phyloP scores from a whole-genome alignment of 2,797 vertebrate genomes.

The Sebastes glaucus region DNA sequence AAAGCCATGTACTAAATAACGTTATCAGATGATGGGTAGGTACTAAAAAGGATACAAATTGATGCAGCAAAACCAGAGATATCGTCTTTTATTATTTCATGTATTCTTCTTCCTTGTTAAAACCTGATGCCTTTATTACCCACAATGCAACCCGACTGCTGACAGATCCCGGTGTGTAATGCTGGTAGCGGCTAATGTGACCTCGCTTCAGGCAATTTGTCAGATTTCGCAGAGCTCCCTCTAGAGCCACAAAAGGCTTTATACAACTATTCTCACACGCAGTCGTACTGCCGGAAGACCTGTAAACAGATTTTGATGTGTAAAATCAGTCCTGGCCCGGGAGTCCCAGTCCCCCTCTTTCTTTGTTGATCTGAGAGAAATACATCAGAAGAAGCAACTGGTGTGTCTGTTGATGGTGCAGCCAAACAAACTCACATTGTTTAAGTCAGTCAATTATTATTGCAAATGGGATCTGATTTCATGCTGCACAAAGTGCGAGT shows the following conservation, averaged over 20 bases:
- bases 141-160: background rate
- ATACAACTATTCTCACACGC: background rate
- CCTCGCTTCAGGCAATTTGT: background rate
- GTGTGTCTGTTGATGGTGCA: background rate
- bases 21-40: fast-evolving
- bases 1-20: background rate
- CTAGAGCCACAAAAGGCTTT: background rate
- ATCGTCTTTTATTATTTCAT: background rate
- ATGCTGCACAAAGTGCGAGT: background rate
- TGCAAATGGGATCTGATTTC: background rate
- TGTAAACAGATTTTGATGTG: background rate
- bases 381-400: too few relatives aligned
- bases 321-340: background rate
- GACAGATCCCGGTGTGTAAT: background rate
- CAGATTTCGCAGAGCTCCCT: background rate
- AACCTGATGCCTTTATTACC: background rate
- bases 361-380: too few relatives aligned
- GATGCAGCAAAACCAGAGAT: background rate
- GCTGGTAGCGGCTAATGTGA: background rate
- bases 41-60: fast-evolving
- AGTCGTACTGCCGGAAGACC: background rate
- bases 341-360: too few relatives aligned
- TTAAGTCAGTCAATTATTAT: background rate
- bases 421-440: background rate
- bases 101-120: background rate